phyloP scores from a whole-genome alignment of 2,888 invertebrate genomes.

The Drosophila rellima region DNA sequence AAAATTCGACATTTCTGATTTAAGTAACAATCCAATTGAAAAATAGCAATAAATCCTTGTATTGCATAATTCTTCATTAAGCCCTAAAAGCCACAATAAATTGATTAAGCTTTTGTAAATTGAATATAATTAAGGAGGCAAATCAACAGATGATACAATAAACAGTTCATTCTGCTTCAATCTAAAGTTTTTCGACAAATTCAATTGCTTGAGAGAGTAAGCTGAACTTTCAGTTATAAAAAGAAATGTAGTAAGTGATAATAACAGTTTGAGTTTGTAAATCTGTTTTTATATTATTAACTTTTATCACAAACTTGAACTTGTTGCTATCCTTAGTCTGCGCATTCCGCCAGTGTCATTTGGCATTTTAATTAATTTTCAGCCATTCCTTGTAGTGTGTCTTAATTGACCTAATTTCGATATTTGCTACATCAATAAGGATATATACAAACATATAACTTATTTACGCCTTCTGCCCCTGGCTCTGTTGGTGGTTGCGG shows the following conservation, averaged over 20 bases:
- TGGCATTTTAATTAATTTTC: constrained; percentile 1
- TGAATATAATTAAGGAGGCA: constrained; percentile 8
- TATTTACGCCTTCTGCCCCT: constrained; percentile 10
- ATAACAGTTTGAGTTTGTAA: too few relatives aligned
- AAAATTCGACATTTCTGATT: constrained; percentile 8
- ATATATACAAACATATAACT: constrained; percentile 18
- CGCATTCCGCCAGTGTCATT: background rate
- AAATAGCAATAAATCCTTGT: background rate
- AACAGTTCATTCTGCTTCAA: background rate
- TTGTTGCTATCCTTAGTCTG: background rate
- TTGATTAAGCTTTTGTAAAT: constrained; percentile 1
- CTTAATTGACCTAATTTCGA: constrained; percentile 34
- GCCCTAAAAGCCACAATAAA: constrained; percentile 1
- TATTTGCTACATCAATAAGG: constrained; percentile 2
- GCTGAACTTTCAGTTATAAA: background rate
- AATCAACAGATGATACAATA: background rate
- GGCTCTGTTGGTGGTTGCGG: constrained; percentile 3
- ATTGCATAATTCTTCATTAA: background rate
- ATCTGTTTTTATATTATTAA: background rate
- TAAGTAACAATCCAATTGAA: constrained; percentile 10
- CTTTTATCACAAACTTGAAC: background rate
- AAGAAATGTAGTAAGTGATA: too few relatives aligned
- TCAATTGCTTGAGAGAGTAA: background rate
- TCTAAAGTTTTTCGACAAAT: background rate
- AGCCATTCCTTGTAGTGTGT: background rate